Conservation (phyloP, 2,797 vertebrate genomes). For the Sebastolobus alascanus region DNA sequence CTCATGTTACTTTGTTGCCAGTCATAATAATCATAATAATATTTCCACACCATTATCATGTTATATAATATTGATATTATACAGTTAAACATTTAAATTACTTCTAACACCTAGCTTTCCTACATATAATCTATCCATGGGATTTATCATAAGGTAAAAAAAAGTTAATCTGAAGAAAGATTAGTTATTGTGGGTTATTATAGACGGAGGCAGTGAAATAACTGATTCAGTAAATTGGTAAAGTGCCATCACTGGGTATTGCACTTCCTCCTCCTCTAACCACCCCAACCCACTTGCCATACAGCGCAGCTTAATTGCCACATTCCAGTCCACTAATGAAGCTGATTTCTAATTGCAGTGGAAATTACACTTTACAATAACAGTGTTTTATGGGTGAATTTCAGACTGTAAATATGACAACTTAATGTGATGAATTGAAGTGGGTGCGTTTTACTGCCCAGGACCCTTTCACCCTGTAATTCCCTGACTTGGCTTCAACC, state of each 20-base stretch:
- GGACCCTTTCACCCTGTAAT: slow-evolving; percentile 67
- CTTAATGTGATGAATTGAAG: slow-evolving; percentile 72
- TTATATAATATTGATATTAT: neutral
- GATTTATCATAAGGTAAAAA: slow-evolving; percentile 15
- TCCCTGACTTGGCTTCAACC: slow-evolving; percentile 34
- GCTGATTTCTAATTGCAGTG: slow-evolving; percentile 81
- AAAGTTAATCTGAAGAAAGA: slow-evolving; percentile 36
- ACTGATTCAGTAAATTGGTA: slow-evolving; percentile 57
- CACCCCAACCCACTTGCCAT: slow-evolving; percentile 29
- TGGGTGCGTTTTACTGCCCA: slow-evolving; percentile 66
- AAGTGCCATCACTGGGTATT: slow-evolving; percentile 29
- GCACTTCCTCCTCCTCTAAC: slow-evolving; percentile 22
- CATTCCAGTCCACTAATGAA: slow-evolving; percentile 82
- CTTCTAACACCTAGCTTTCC: neutral
- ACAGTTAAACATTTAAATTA: neutral
- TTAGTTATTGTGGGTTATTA: slow-evolving; percentile 48
- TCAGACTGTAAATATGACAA: slow-evolving; percentile 81
- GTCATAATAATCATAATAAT: neutral
- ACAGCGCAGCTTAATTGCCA: slow-evolving; percentile 71
- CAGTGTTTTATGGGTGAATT: slow-evolving; percentile 80
- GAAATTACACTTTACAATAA: slow-evolving; percentile 82
- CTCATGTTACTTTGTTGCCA: neutral
- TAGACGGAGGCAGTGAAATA: slow-evolving; percentile 47
- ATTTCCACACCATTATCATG: neutral
- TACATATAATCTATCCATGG: slow-evolving; percentile 17